Evolutionary conservation across 2,797 vertebrate genomes (phyloP).

Genomic region (Euphonia xanthogaster): DNA sequence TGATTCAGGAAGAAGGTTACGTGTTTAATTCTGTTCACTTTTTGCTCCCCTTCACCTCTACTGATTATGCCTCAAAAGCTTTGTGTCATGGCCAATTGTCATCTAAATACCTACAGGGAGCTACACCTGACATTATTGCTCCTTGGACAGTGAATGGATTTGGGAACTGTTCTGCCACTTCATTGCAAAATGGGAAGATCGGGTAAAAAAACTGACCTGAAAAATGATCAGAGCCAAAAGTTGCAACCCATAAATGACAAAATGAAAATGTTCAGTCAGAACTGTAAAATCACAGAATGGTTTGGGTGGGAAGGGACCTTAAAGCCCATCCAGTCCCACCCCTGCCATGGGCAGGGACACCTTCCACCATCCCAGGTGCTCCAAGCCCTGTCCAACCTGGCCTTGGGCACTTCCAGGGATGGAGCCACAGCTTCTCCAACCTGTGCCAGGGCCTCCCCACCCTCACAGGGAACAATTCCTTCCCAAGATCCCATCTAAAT

Average conservation of each 20-base stretch:
- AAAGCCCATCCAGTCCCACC: rapidly evolving
- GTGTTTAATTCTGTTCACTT: background rate
- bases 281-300: rapidly evolving
- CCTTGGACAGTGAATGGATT: background rate
- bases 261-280: rapidly evolving
- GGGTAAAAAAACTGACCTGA: background rate
- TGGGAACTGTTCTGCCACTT: background rate
- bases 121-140: background rate
- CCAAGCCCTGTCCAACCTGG: background rate
- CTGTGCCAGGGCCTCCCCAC: rapidly evolving
- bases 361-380: rapidly evolving
- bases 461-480: rapidly evolving
- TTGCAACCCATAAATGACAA: background rate
- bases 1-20: background rate
- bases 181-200: background rate
- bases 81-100: background rate
- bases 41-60: background rate
- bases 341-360: background rate
- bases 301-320: background rate
- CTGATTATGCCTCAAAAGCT: background rate
- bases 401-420: background rate
- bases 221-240: background rate
- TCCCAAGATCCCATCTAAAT: background rate
- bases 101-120: background rate
- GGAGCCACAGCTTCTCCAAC: background rate